A percentile compares a stretch with the other conserved stretches of the same genome.
Evolutionary conservation across 2,113 vertebrate genomes (phyloP).

Genomic region (Columba livia): DNA sequence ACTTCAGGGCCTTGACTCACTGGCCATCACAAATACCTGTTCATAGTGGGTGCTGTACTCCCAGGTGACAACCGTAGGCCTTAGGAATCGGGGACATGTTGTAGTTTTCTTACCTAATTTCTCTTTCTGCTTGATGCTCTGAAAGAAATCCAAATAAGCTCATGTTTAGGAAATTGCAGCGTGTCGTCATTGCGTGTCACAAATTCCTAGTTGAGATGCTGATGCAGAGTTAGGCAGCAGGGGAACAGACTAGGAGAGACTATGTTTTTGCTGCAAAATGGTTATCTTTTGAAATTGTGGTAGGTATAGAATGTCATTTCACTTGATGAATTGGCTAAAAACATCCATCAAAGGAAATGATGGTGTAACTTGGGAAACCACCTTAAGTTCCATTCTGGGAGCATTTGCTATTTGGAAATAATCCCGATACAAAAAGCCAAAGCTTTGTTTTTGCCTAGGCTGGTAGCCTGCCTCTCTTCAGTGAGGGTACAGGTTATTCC

Average conservation of each 20-base stretch:
- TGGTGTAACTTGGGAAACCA: neutral
- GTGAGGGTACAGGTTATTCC: neutral
- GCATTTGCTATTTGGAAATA: neutral
- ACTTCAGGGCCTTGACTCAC: neutral
- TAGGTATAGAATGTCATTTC: neutral
- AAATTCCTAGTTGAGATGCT: neutral
- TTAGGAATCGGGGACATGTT: neutral
- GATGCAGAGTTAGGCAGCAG: neutral
- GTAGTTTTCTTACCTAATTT: neutral
- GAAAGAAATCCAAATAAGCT: neutral
- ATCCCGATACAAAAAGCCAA: rapidly evolving
- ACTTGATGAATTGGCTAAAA: neutral
- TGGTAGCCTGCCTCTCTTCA: neutral
- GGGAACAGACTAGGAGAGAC: neutral
- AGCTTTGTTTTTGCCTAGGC: neutral
- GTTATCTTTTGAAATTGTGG: neutral
- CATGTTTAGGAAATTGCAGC: neutral
- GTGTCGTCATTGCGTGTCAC: neutral
- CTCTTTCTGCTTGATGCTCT: neutral
- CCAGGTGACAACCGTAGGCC: neutral
- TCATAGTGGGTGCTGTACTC: neutral
- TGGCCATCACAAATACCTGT: neutral
- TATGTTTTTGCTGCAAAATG: neutral
- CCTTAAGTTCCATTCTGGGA: neutral
- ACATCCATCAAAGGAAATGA: neutral